A percentile compares a stretch with the other conserved stretches of the same genome.
Evolutionary conservation across 2,888 invertebrate species (phyloP).

Genomic region (Hirtodrosophila cameraria): DNA sequence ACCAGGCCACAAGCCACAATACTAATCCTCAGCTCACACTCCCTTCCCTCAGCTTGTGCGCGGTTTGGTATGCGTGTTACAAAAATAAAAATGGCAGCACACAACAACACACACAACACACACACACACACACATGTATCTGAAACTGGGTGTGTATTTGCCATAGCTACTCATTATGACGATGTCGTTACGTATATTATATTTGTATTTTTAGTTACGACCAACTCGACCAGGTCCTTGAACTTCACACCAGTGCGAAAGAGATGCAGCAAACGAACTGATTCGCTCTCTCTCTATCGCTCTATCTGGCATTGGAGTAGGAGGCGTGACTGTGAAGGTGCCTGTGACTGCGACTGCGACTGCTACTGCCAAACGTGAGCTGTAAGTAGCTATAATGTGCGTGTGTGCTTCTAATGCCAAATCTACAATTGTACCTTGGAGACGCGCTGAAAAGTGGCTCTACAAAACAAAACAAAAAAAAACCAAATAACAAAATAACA

Average conservation of each 20-base stretch:
- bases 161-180: conserved; percentile 69
- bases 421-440: not conserved
- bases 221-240: conserved; percentile 53
- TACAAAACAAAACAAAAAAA: not conserved
- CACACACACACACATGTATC: not conserved
- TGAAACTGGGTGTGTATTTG: conserved; percentile 42
- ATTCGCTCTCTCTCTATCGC: too few relatives aligned
- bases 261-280: not conserved
- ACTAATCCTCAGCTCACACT: conserved; percentile 25
- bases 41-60: not conserved
- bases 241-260: conserved; percentile 44
- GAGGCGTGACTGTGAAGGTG: not conserved
- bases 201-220: conserved; percentile 56
- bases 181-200: conserved; percentile 59
- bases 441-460: not conserved
- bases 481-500: too few relatives aligned
- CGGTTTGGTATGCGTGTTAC: conserved; percentile 57
- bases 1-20: conserved; percentile 18
- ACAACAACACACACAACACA: conserved; percentile 16
- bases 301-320: too few relatives aligned
- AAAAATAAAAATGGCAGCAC: conserved; percentile 66
- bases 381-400: not conserved
- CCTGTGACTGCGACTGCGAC: conserved; percentile 5
- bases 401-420: not conserved
- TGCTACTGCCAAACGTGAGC: conserved; percentile 13